These are phyloP conservation scores for Trissolcus brochymenae DNA, from an alignment of 2,888 invertebrate genomes.

Conservation along the genomic window DNA sequence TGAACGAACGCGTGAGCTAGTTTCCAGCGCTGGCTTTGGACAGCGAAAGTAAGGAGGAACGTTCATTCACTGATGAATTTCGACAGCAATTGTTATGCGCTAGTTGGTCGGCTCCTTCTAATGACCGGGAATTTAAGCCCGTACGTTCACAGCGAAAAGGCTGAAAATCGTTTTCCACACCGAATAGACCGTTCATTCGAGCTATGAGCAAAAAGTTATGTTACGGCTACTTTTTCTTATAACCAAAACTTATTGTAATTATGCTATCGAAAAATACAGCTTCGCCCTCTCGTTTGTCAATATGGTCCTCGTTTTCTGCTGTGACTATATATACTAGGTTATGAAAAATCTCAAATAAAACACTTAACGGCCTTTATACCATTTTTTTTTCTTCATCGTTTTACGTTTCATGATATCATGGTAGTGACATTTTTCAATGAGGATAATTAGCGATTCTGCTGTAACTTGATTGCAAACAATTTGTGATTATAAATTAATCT, in stretches of 20 bases:
- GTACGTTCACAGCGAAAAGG: constrained; percentile 29
- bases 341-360: not conserved
- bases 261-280: not conserved
- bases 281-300: not conserved
- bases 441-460: not conserved
- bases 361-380: too few species aligned
- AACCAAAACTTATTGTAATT: constrained; percentile 3
- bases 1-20: constrained; percentile 45
- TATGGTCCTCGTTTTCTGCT: not conserved
- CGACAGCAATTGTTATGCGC: constrained; percentile 57
- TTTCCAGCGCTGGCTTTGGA: constrained; percentile 38
- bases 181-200: constrained; percentile 18
- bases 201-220: constrained; percentile 24
- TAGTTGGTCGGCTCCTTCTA: constrained; percentile 48
- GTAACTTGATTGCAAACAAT: not conserved
- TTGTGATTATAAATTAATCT: not conserved
- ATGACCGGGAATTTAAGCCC: constrained; percentile 47
- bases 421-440: not conserved
- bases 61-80: constrained; percentile 56
- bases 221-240: constrained; percentile 17
- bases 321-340: not conserved
- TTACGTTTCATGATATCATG: not conserved
- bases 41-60: constrained; percentile 57
- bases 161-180: constrained; percentile 16
- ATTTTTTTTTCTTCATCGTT: not conserved